Percentiles rank a stretch among this genome's conserved stretches.
phyloP scores from a whole-genome alignment of 2,888 invertebrate species.

The Cerastoderma edule region DNA sequence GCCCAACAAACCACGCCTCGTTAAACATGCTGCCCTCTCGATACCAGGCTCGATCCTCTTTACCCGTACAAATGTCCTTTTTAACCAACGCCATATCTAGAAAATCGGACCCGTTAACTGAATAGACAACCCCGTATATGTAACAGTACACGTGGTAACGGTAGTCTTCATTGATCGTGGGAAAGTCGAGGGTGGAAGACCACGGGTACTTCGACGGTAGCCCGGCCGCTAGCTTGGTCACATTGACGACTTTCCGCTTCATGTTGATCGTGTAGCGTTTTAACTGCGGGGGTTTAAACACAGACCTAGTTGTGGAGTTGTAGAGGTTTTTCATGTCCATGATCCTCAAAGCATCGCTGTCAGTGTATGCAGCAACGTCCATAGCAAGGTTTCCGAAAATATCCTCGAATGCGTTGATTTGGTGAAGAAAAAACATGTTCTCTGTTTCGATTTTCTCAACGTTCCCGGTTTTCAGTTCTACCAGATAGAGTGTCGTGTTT shows the following conservation, averaged over 20 bases:
- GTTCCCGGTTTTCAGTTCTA: constrained; percentile 68
- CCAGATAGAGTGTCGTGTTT: constrained; percentile 64
- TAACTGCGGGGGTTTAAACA: constrained; percentile 37
- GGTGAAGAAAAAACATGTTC: constrained; percentile 73
- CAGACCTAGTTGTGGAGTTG: constrained; percentile 63
- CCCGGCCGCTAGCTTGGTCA: background rate
- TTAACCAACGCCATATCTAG: constrained; percentile 73
- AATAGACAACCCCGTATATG: constrained; percentile 73
- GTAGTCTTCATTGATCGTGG: constrained; percentile 76
- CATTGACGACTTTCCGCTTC: constrained; percentile 9
- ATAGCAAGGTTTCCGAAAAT: constrained; percentile 60
- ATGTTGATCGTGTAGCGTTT: constrained; percentile 41
- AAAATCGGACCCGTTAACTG: constrained; percentile 64
- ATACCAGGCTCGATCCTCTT: constrained; percentile 64
- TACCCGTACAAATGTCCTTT: constrained; percentile 71
- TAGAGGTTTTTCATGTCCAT: constrained; percentile 62
- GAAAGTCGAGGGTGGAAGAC: constrained; percentile 72
- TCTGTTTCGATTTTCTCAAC: constrained; percentile 60
- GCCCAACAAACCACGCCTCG: constrained; percentile 76
- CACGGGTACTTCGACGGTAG: constrained; percentile 45
- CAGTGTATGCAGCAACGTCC: constrained; percentile 70
- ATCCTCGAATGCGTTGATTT: constrained; percentile 76
- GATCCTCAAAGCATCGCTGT: constrained; percentile 62
- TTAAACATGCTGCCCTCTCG: constrained; percentile 65
- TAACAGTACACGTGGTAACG: constrained; percentile 73